Evolutionary conservation across 2,888 invertebrate species (phyloP).

Genomic region (Napeogenes inachia): DNA sequence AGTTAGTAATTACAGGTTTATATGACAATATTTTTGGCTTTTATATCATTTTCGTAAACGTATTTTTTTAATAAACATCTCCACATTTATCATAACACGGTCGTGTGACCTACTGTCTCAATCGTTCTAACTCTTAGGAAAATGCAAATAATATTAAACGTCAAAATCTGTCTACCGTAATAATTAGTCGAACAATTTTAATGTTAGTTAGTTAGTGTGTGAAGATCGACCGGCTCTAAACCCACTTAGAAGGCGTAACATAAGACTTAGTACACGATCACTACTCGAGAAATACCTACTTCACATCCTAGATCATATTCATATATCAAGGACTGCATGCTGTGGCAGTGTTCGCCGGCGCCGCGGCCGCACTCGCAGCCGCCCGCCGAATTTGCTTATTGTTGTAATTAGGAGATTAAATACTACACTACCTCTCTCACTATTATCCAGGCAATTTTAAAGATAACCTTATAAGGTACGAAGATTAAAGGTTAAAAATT

Average conservation of each 20-base stretch:
- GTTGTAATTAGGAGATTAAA: constrained; percentile 60
- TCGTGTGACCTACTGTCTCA: constrained; percentile 76
- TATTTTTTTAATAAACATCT: constrained; percentile 76
- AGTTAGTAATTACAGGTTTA: constrained; percentile 77
- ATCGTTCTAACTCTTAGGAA: constrained; percentile 76
- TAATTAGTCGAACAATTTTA: constrained; percentile 71
- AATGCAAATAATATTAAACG: constrained; percentile 75
- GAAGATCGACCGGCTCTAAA: too few relatives aligned
- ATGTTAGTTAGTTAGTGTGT: constrained; percentile 61
- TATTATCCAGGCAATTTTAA: constrained; percentile 68
- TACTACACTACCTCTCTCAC: constrained; percentile 73
- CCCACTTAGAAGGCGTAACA: constrained; percentile 67
- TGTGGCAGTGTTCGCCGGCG: constrained; percentile 57
- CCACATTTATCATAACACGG: constrained; percentile 76
- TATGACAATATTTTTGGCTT: constrained; percentile 76
- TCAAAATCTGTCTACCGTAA: constrained; percentile 68
- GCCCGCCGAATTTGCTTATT: constrained; percentile 49
- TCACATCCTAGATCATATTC: constrained; percentile 77
- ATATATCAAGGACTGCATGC: constrained; percentile 66
- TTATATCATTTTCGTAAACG: constrained; percentile 75
- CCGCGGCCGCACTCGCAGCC: constrained; percentile 38
- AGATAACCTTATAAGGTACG: constrained; percentile 49
- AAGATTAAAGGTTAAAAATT: constrained; percentile 60
- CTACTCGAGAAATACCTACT: constrained; percentile 76
- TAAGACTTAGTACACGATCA: constrained; percentile 74